These are phyloP conservation scores for Ennomos fuscantarius DNA, from an alignment of 2,888 invertebrate genomes.

Conservation along the genomic window DNA sequence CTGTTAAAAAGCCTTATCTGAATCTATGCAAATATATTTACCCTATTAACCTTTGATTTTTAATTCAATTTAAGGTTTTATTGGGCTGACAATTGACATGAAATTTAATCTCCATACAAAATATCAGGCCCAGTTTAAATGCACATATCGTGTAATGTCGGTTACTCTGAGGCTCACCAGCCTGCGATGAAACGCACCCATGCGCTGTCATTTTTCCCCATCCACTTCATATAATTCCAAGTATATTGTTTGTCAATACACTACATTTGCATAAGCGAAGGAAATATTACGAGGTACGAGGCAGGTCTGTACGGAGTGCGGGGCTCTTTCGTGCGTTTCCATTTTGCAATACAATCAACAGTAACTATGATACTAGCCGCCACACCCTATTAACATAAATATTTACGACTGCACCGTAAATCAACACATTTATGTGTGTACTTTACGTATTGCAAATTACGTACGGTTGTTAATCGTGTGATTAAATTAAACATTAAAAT, in stretches of 20 bases:
- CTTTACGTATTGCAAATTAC: constrained; percentile 66
- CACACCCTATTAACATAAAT: constrained; percentile 74
- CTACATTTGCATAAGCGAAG: constrained; percentile 74
- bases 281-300: constrained; percentile 54
- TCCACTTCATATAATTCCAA: constrained; percentile 72
- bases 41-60: constrained; percentile 26
- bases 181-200: constrained; percentile 49
- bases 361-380: constrained; percentile 56
- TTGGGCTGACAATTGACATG: constrained; percentile 16
- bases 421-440: constrained; percentile 71
- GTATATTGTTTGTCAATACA: constrained; percentile 75
- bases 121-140: constrained; percentile 33
- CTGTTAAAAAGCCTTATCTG: constrained; percentile 13
- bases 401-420: constrained; percentile 74
- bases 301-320: constrained; percentile 30
- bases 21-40: constrained; percentile 24
- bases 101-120: constrained; percentile 26
- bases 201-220: constrained; percentile 66
- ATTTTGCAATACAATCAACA: constrained; percentile 79
- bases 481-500: constrained; percentile 53
- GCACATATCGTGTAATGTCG: constrained; percentile 25
- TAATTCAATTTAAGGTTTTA: constrained; percentile 23
- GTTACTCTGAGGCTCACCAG: constrained; percentile 24
- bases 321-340: constrained; percentile 56
- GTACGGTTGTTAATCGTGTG: constrained; percentile 59